Percentiles rank a stretch among this genome's conserved stretches.
These are phyloP conservation scores for Steinernema feltiae DNA, from an alignment of 1,140 invertebrate genomes.

Conservation along the genomic window DNA sequence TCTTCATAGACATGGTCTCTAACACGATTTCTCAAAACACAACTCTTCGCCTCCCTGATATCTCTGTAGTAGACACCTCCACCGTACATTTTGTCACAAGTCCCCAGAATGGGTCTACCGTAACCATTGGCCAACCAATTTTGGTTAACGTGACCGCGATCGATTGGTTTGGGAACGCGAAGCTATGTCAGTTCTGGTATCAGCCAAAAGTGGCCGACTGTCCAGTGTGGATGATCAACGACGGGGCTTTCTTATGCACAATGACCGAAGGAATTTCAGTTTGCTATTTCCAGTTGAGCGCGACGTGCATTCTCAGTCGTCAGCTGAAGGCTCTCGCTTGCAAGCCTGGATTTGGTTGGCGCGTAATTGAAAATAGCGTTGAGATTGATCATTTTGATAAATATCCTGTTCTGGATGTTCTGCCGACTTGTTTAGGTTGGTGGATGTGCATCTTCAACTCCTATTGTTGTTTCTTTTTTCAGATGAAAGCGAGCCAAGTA, in stretches of 20 bases:
- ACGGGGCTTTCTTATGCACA: not conserved
- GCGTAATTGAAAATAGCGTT: not conserved
- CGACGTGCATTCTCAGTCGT: not conserved
- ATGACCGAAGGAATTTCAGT: constrained; percentile 7
- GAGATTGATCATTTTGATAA: not conserved
- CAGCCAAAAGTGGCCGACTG: constrained; percentile 2
- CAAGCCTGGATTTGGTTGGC: not conserved
- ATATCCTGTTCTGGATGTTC: not conserved
- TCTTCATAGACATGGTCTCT: not conserved
- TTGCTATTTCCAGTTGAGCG: not conserved
- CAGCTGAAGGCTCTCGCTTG: not conserved
- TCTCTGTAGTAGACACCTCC: not conserved
- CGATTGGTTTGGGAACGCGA: constrained; percentile 1
- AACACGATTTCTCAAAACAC: not conserved
- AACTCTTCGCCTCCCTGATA: not conserved
- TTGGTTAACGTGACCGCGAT: not conserved
- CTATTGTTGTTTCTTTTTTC: not conserved
- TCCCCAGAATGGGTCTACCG: constrained; percentile 8
- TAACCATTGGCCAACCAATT: not conserved
- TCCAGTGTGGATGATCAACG: constrained; percentile 3
- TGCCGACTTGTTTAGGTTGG: not conserved
- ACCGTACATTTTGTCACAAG: not conserved
- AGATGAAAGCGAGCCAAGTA: not conserved
- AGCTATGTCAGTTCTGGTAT: not conserved
- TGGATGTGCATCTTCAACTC: not conserved